Evolutionary conservation across 2,888 invertebrate species (phyloP), one percentile per base, ranked within the genome.

Genomic region (Lutraria lutraria): DNA sequence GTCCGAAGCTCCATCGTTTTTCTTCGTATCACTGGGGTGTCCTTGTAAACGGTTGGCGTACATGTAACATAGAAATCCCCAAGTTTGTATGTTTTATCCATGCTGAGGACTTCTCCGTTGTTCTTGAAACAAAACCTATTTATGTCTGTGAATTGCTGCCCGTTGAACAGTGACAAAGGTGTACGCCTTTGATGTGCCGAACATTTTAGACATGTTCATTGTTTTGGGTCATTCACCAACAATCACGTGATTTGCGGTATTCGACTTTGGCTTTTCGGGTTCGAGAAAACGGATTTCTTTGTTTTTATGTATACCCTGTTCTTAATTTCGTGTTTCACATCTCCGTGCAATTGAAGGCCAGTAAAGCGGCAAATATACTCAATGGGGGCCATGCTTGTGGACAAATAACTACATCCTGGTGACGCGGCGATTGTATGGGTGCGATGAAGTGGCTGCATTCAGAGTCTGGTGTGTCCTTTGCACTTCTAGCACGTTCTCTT

Each of bases 111-210:
- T 16, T 53, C 43, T 0, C 88, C 85, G 2, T 34, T 52, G 0
- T 81, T 76, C 53, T 68, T 88, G 34, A 86, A 87, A 25, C 89
- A 89, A 31, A 88, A 91, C 12, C 89, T 63, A 25, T 89, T 88
- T n/a, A 91, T 90, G 83, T 91, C 89, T 2, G 0, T 8, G 4
- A 91, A 87, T 60, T 90, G 89, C 25, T 90, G 89, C 10, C 87
- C 72, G 6, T 53, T 89, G 53, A 53, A 91, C 3, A 90, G 81
- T 4, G 88, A 19, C 87, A 88, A 43, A 86, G 56, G 16, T 85
- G 43, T 25, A 88, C 13, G 6, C 88, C 90, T 19, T 83, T 82
- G 0, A 90, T 53, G 25, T 90, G 87, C 54, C 82, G 72, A 1
- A 90, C 90, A 53, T 80, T 91, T 29, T 91, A 84, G 4, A 91